Evolutionary conservation across 2,888 invertebrate genomes (phyloP).

Genomic region (Biston stratarius): DNA sequence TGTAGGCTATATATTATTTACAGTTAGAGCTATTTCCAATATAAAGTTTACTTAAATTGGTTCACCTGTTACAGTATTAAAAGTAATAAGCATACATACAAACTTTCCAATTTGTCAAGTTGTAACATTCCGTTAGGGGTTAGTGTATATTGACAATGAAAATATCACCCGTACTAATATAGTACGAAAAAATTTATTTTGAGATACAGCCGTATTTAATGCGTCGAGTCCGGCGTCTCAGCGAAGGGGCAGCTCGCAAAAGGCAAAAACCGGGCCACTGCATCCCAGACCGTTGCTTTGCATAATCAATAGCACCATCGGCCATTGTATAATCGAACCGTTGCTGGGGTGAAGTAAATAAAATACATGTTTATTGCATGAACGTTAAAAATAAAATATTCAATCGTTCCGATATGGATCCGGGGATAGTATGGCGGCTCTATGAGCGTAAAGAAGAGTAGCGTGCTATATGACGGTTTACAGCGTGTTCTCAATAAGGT

Average conservation of each 20-base stretch:
- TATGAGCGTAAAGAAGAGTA: background rate
- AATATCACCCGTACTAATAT: background rate
- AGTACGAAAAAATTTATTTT: slow-evolving; percentile 1
- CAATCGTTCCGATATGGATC: slow-evolving; percentile 30
- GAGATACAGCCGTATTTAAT: slow-evolving; percentile 12
- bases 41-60: too few species aligned
- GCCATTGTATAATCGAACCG: slow-evolving; percentile 60
- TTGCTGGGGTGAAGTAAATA: slow-evolving; percentile 63
- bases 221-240: slow-evolving; percentile 53
- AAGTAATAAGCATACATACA: background rate
- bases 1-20: too few species aligned
- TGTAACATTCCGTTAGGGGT: slow-evolving; percentile 11
- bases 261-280: slow-evolving; percentile 79
- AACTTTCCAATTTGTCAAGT: background rate
- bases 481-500: background rate
- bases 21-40: too few species aligned
- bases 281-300: slow-evolving; percentile 73
- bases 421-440: background rate
- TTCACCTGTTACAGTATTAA: too few species aligned
- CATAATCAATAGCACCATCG: slow-evolving; percentile 78
- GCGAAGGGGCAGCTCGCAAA: slow-evolving; percentile 58
- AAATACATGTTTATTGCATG: slow-evolving; percentile 47
- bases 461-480: slow-evolving; percentile 2
- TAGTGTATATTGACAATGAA: slow-evolving; percentile 4
- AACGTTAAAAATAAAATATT: slow-evolving; percentile 45